Percentiles rank a stretch among this genome's conserved stretches.
Evolutionary conservation across 2,113 vertebrate genomes (phyloP).

Genomic region (Phalacrocorax carbo): DNA sequence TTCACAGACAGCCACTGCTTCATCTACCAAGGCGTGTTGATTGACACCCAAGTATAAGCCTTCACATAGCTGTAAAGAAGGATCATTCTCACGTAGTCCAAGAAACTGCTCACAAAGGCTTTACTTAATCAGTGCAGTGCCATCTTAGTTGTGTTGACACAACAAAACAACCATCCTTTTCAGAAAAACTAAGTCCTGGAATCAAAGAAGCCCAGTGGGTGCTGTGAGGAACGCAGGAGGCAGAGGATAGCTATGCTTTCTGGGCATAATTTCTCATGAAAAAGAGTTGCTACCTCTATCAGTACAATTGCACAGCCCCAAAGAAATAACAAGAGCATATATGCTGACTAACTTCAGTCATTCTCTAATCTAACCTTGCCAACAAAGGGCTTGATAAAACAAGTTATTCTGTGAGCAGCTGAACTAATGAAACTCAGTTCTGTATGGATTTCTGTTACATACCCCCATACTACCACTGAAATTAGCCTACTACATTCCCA

Average conservation of each 20-base stretch:
- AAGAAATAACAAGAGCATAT: not conserved
- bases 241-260: not conserved
- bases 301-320: not conserved
- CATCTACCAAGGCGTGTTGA: not conserved
- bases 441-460: not conserved
- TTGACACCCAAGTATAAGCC: not conserved
- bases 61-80: not conserved
- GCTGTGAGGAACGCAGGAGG: accelerated
- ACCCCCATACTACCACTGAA: not conserved
- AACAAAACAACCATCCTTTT: constrained; percentile 9
- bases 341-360: not conserved
- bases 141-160: not conserved
- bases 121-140: not conserved
- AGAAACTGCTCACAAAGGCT: constrained; percentile 4
- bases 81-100: not conserved
- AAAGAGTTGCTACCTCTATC: not conserved
- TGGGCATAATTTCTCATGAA: not conserved
- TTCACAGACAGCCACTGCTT: not conserved
- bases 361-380: not conserved
- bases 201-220: not conserved
- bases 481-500: not conserved
- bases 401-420: not conserved
- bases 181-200: not conserved
- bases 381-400: not conserved
- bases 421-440: not conserved